A percentile compares a stretch with the other conserved stretches of the same genome.
Conservation (phyloP, 2,797 vertebrate genomes). For the Sebastes iracundus region DNA sequence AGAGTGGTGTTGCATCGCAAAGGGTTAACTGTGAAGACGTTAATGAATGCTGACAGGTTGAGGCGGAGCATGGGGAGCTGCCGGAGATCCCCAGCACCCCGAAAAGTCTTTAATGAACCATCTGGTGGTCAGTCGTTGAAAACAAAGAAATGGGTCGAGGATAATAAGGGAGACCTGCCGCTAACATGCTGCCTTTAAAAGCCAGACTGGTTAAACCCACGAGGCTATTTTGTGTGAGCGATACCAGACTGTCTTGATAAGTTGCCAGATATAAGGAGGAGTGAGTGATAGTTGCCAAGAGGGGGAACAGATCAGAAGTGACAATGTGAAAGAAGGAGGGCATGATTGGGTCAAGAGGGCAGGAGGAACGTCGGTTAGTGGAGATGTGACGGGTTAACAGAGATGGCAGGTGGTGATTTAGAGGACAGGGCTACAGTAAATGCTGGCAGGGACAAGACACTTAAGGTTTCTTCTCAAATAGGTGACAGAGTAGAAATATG, state of each 20-base stretch:
- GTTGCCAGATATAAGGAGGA: not conserved
- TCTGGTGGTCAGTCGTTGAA: conserved; percentile 8
- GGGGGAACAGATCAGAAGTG: not conserved
- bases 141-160: conserved; percentile 5
- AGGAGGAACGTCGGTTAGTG: not conserved
- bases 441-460: not conserved
- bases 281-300: not conserved
- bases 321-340: not conserved
- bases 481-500: not conserved
- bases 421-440: not conserved
- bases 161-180: not conserved
- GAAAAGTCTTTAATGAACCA: conserved; percentile 3
- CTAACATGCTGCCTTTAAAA: not conserved
- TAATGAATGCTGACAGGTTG: not conserved
- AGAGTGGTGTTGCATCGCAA: not conserved
- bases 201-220: not conserved
- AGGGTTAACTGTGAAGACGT: not conserved
- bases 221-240: not conserved
- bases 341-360: conserved; percentile 4
- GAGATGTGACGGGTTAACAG: conserved; percentile 4
- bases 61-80: not conserved
- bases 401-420: conserved; percentile 9
- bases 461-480: not conserved
- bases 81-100: not conserved
- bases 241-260: not conserved